Conservation (phyloP, 2,888 invertebrate species). For the Sesia bembeciformis region DNA sequence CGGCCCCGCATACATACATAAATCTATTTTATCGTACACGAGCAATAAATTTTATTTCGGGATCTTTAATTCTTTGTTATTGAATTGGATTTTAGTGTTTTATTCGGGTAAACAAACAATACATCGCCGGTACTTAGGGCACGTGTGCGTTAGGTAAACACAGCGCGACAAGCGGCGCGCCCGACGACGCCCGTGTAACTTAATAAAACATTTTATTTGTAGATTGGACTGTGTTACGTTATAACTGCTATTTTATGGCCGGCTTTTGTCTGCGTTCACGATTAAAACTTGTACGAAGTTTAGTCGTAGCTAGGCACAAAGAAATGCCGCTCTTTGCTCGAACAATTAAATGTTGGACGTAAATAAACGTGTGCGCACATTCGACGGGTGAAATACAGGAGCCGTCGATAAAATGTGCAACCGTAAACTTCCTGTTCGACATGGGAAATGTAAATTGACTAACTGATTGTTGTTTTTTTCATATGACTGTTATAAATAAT, state of each 20-base stretch:
- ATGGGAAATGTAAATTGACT: conserved; percentile 66
- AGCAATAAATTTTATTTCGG: conserved; percentile 74
- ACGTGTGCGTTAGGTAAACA: conserved; percentile 60
- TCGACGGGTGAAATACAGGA: conserved; percentile 44
- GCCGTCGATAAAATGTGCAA: conserved; percentile 66
- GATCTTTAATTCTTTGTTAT: conserved; percentile 76
- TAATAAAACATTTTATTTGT: conserved; percentile 66
- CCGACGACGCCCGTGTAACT: conserved; percentile 46
- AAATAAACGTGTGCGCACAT: conserved; percentile 41
- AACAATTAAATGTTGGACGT: conserved; percentile 50
- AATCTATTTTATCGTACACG: conserved; percentile 73
- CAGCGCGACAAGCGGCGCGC: conserved; percentile 45
- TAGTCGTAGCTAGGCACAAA: conserved; percentile 57
- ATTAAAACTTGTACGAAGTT: conserved; percentile 67
- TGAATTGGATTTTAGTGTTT: conserved; percentile 75
- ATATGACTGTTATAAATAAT: conserved; percentile 53
- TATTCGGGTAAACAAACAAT: conserved; percentile 74
- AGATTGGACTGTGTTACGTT: conserved; percentile 44
- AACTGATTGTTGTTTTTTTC: conserved; percentile 58
- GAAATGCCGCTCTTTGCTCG: conserved; percentile 61
- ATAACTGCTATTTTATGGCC: conserved; percentile 45
- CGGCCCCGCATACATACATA: conserved; percentile 50
- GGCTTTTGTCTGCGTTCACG: conserved; percentile 64
- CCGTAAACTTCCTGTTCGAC: conserved; percentile 66
- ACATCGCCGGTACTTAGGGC: conserved; percentile 63